Evolutionary conservation across 2,113 vertebrate species (phyloP).

Genomic region (Mungos mungo): DNA sequence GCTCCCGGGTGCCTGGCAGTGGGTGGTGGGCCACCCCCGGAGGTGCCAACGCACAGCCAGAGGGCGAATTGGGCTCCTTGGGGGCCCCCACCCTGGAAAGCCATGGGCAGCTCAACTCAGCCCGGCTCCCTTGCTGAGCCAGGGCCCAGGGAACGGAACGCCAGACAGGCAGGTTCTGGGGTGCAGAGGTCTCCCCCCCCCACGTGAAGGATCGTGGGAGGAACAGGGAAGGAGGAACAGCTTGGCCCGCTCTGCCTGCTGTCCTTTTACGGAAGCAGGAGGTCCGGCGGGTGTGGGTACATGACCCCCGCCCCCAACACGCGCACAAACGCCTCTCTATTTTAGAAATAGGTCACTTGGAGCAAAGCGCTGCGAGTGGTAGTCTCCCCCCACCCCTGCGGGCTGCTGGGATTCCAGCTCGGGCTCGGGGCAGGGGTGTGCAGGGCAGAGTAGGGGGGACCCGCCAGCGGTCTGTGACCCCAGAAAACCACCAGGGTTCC

Average conservation of each 20-base stretch:
- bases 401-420: not conserved
- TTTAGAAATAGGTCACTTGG: not conserved
- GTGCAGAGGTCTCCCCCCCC: not conserved
- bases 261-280: not conserved
- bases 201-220: rapidly evolving
- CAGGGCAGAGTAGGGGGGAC: not conserved
- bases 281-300: not conserved
- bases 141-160: rapidly evolving
- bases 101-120: too few species aligned
- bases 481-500: not conserved
- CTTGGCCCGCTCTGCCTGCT: not conserved
- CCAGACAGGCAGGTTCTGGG: not conserved
- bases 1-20: rapidly evolving
- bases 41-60: rapidly evolving
- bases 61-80: too few species aligned
- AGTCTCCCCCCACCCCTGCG: not conserved
- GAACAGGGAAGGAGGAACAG: rapidly evolving
- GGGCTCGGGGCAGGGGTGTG: rapidly evolving
- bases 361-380: not conserved
- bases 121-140: rapidly evolving
- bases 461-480: rapidly evolving
- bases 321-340: not conserved
- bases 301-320: rapidly evolving
- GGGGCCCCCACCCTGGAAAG: not conserved
- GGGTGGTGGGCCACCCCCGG: not conserved